These are phyloP conservation scores for Nibea coibor DNA, from an alignment of 2,113 vertebrate species.

Conservation along the genomic window DNA sequence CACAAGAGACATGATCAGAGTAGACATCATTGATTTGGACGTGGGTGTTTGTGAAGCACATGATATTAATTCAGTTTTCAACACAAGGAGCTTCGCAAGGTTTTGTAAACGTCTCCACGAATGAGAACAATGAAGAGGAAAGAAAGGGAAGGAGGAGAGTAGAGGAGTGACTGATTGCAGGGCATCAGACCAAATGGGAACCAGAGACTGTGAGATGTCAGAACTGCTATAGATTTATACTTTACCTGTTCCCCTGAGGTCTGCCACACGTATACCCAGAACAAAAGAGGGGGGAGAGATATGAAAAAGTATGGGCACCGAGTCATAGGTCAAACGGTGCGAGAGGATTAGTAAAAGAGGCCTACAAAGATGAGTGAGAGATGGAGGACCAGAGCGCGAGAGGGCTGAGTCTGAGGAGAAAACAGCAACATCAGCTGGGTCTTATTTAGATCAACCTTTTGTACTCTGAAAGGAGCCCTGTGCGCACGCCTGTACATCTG, in stretches of 20 bases:
- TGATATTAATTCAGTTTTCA: slow-evolving; percentile 57
- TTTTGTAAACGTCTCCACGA: slow-evolving; percentile 38
- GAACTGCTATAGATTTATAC: slow-evolving; percentile 72
- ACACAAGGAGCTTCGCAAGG: slow-evolving; percentile 32
- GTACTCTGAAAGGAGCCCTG: slow-evolving; percentile 61
- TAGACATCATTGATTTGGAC: slow-evolving; percentile 36
- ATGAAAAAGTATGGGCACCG: slow-evolving; percentile 63
- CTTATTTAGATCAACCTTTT: slow-evolving; percentile 81
- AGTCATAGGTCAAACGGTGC: slow-evolving; percentile 69
- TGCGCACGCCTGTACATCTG: slow-evolving; percentile 69
- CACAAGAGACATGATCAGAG: slow-evolving; percentile 18
- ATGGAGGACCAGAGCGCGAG: slow-evolving; percentile 38
- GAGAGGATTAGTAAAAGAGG: slow-evolving; percentile 64
- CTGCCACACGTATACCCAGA: slow-evolving; percentile 72
- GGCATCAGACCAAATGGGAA: slow-evolving; percentile 77
- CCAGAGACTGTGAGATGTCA: slow-evolving; percentile 79
- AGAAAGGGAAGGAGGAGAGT: slow-evolving; percentile 46
- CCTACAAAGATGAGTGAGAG: slow-evolving; percentile 61
- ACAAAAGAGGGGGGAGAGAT: slow-evolving; percentile 57
- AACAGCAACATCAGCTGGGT: slow-evolving; percentile 72
- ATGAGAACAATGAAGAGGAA: slow-evolving; percentile 50
- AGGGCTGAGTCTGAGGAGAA: slow-evolving; percentile 43
- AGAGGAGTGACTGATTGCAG: slow-evolving; percentile 72
- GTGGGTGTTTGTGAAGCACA: slow-evolving; percentile 35
- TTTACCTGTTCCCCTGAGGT: slow-evolving; percentile 72